Base-by-base conservation (phyloP, 2,888 invertebrate genomes). In the Orchesella flavescens region DNA sequence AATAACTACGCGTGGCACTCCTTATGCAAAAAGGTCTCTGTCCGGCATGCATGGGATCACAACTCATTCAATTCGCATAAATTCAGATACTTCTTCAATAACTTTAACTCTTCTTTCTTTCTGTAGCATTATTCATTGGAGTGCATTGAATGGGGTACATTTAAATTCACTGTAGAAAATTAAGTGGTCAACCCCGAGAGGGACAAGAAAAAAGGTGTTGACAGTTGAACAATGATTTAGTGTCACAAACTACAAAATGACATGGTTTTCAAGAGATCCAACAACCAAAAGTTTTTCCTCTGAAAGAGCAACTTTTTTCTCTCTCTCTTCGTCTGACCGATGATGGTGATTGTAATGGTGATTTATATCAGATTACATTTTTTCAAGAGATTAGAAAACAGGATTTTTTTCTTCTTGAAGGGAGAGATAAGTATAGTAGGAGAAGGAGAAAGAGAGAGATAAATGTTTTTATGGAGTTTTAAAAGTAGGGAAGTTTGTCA, bases 211-310 rank as follows among this genome's bases (percentile, higher is more conserved):
- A 24, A 57, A 49, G 69, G 74, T 81, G 81, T 63, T 81, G 81
- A 81, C 81, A 75, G 74, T 53, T 61, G 23, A 81, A 75, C 81
- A 81, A 75, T 81, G 75, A 81, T 69, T 81, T 81, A 81, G 69
- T 59, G 81, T 74, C 61, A 49, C 73, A 73, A 21, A 44, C 34
- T 19, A 49, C 55, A 66, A 66, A 57, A 80, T 80, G 73, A 74
- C 80, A 74, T 74, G 80, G 24, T 73, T 79, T 79, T 72, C 55
- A 17, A 46, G 61, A 2, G 34, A 61, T 53, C 12, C 46, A 65
- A 3, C 44, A 19, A 23, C 10, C 65, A 65, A 13, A n/a, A 15
- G n/a, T 65, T 44, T 65, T 65, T 65, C 21, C 23, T 66, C 13
- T 13, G 57, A 49, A 49, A 68, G 57, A 57, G 17, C 24, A 68